Evolutionary conservation across 2,797 vertebrate genomes (phyloP).

Genomic region (Malacoctenus gilli): DNA sequence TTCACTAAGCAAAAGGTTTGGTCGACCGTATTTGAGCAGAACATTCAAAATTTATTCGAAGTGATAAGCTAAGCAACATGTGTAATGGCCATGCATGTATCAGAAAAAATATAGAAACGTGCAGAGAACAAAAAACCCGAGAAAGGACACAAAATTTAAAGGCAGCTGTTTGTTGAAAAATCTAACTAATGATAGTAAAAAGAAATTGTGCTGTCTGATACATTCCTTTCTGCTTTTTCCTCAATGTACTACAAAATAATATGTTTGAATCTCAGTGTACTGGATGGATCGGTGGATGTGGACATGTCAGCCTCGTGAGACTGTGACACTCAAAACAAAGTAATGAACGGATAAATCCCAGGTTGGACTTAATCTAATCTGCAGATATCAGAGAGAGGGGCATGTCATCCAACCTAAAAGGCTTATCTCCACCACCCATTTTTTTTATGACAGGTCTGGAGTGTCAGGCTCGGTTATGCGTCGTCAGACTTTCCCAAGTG

Average conservation of each 20-base stretch:
- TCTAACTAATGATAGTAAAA: too few species aligned
- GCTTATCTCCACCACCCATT: background rate
- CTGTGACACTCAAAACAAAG: background rate
- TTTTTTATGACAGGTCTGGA: background rate
- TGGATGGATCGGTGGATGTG: background rate
- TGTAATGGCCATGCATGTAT: background rate
- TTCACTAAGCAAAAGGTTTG: too few species aligned
- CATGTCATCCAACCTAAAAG: background rate
- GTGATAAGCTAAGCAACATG: slow-evolving; percentile 4
- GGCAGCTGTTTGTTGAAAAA: too few species aligned
- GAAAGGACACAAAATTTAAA: too few species aligned
- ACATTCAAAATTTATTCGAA: slow-evolving; percentile 1
- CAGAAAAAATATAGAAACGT: too few species aligned
- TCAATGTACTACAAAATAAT: too few species aligned
- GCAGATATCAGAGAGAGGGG: background rate
- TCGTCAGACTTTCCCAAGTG: background rate
- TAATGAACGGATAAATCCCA: background rate
- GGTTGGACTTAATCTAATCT: background rate
- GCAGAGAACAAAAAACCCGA: too few species aligned
- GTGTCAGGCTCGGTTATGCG: background rate
- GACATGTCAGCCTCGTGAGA: background rate
- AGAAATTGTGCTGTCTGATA: too few species aligned
- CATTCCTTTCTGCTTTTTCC: too few species aligned
- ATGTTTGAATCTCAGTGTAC: background rate
- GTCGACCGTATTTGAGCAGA: background rate